Evolutionary conservation across 2,888 invertebrate genomes (phyloP).

Genomic region (Fragum sueziense): DNA sequence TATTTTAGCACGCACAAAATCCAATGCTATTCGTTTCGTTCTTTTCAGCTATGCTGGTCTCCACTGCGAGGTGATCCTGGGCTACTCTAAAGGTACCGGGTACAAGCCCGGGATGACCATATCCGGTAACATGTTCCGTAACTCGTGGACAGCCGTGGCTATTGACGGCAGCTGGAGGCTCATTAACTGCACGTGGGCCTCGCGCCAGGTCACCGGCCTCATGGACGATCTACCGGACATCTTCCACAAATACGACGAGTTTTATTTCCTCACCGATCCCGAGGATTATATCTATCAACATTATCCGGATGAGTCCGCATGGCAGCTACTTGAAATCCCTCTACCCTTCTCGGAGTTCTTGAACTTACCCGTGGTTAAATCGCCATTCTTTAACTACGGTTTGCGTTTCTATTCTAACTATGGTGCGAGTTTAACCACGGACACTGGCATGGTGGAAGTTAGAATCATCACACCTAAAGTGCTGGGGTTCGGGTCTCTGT

Average conservation of each 20-base stretch:
- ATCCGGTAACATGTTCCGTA: constrained; percentile 88
- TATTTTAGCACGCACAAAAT: no score
- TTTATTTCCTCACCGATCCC: constrained; percentile 82
- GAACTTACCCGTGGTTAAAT: constrained; percentile 82
- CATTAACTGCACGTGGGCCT: constrained; percentile 99
- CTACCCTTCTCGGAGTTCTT: constrained; percentile 83
- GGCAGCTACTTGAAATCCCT: constrained; percentile 83
- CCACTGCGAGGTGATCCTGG: constrained; percentile 99
- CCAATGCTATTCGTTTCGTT: no score
- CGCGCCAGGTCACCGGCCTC: constrained; percentile 86
- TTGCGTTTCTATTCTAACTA: constrained; percentile 77
- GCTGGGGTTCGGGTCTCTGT: constrained; percentile 75
- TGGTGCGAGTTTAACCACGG: constrained; percentile 74
- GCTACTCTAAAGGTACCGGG: constrained; percentile 99
- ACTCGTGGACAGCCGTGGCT: constrained; percentile 99
- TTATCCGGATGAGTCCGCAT: constrained; percentile 80
- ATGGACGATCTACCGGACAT: constrained; percentile 76
- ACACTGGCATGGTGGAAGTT: constrained; percentile 78
- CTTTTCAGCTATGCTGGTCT: constrained; percentile 95
- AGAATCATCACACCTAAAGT: constrained; percentile 76
- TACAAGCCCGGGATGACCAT: constrained; percentile 93
- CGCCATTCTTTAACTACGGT: constrained; percentile 83
- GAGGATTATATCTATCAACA: constrained; percentile 82
- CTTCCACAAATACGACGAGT: constrained; percentile 81
- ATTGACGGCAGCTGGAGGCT: constrained; percentile 99